Evolutionary conservation across 2,888 invertebrate species (phyloP), one percentile per base, ranked within the genome.

Genomic region (Odontomyia ornata): DNA sequence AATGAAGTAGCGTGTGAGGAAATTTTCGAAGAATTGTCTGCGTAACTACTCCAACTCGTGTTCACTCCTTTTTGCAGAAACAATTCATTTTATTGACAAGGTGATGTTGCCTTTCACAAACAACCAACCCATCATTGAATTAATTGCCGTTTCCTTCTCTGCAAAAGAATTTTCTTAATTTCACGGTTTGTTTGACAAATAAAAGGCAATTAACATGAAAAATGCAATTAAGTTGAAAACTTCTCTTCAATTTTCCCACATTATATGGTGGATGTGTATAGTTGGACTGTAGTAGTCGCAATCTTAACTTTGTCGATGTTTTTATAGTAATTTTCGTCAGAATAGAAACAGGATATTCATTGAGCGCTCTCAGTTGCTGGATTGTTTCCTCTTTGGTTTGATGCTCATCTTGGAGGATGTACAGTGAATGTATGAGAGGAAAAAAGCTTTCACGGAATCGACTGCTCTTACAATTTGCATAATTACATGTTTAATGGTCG

Each of bases 101-200:
- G 13, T 47, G 5, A 47, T n/a, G 46, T 46, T 43, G 27, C 65
- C 47, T 69, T 43, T 25, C 69, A 69, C n/a, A 23, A 25, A 5
- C 30, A 47, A 47, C 46, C 47, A 9, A 69, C 46, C 69, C 47
- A 69, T 69, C 47, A 47, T 69, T 69, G 36, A 73, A 73, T 57
- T 73, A 73, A 60, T 57, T 57, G 57, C 23, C 60, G 36, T 57
- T 57, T 21, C 23, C 46, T 21, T 18, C 62, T 27, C n/a, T 28
- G 62, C 64, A 75, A 75, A 75, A 75, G 75, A 64, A 75, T 64
- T 75, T 75, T 30, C 75, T 75, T 64, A 75, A 75, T 64, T 75
- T 64, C 62, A 75, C 64, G 75, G 64, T 75, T 75, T 62, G 64
- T 75, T 75, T 75, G 46, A 75, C 64, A 75, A 75, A 75, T 75